phyloP scores from a whole-genome alignment of 2,113 vertebrate genomes.

The Jaculus jaculus region DNA sequence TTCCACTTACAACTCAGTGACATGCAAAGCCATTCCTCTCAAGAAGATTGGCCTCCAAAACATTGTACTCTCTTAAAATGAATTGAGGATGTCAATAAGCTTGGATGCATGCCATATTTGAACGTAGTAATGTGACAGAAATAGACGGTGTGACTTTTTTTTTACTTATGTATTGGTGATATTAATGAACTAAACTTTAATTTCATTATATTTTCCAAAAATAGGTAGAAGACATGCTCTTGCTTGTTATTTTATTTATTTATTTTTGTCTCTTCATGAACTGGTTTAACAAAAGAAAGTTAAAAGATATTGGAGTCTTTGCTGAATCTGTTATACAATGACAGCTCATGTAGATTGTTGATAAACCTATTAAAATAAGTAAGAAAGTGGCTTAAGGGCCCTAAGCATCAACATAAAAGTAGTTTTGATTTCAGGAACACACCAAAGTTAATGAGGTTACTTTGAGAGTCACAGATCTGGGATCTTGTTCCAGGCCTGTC shows the following conservation, averaged over 20 bases:
- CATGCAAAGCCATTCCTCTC: too few relatives aligned
- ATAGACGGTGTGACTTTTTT: background rate
- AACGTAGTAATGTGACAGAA: background rate
- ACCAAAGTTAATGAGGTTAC: background rate
- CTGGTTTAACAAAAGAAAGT: background rate
- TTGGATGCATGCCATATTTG: too few relatives aligned
- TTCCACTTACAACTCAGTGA: too few relatives aligned
- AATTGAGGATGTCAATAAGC: too few relatives aligned
- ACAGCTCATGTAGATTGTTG: background rate
- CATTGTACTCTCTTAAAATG: too few relatives aligned
- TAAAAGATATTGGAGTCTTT: background rate
- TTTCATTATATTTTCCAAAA: background rate
- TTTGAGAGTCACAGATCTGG: background rate
- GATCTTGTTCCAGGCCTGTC: background rate
- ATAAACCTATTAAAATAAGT: background rate
- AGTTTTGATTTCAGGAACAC: background rate
- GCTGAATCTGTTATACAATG: background rate
- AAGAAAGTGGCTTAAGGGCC: background rate
- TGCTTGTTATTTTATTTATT: background rate
- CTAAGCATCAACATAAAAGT: background rate
- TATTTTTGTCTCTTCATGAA: background rate
- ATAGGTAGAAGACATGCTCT: background rate
- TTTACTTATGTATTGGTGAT: background rate
- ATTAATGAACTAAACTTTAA: background rate
- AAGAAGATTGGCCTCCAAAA: too few relatives aligned